phyloP scores from a whole-genome alignment of 2,888 invertebrate species.

The Ectobius pallidus region DNA sequence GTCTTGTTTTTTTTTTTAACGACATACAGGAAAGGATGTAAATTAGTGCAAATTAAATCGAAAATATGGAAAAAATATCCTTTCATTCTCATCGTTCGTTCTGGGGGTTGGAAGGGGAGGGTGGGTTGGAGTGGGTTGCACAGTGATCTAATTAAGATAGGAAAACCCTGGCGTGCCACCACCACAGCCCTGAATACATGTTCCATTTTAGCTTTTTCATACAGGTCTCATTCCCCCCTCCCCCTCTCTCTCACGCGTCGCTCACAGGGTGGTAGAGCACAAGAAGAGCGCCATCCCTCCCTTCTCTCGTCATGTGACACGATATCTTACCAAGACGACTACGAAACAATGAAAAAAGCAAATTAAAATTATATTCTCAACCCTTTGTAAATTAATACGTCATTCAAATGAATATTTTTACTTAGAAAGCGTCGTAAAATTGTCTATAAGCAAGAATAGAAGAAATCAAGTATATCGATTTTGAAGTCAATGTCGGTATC shows the following conservation, averaged over 20 bases:
- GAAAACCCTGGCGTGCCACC: slow-evolving; percentile 6
- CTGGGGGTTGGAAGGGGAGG: background rate
- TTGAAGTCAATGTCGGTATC: too few species aligned
- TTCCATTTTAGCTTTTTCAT: slow-evolving; percentile 31
- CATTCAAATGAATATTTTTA: background rate
- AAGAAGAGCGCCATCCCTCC: background rate
- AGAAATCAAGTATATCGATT: too few species aligned
- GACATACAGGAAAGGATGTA: slow-evolving; percentile 35
- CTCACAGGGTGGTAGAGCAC: background rate
- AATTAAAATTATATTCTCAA: background rate
- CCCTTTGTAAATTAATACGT: slow-evolving; percentile 15
- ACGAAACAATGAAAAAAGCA: background rate
- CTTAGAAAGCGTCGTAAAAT: too few species aligned
- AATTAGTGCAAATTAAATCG: slow-evolving; percentile 44
- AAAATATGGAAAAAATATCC: slow-evolving; percentile 41
- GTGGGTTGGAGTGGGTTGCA: slow-evolving; percentile 25
- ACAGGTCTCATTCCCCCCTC: background rate
- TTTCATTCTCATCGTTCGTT: slow-evolving; percentile 34
- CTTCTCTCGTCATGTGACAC: slow-evolving; percentile 11
- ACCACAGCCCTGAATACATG: slow-evolving; percentile 21
- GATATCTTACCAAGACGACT: background rate
- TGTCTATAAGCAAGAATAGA: too few species aligned
- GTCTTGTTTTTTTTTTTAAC: slow-evolving; percentile 32
- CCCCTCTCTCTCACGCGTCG: slow-evolving; percentile 4
- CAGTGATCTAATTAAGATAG: slow-evolving; percentile 44